A percentile compares a stretch with the other conserved stretches of the same genome.
These are phyloP conservation scores for Ciconia nigra DNA, from an alignment of 2,797 vertebrate genomes.

Conservation along the genomic window DNA sequence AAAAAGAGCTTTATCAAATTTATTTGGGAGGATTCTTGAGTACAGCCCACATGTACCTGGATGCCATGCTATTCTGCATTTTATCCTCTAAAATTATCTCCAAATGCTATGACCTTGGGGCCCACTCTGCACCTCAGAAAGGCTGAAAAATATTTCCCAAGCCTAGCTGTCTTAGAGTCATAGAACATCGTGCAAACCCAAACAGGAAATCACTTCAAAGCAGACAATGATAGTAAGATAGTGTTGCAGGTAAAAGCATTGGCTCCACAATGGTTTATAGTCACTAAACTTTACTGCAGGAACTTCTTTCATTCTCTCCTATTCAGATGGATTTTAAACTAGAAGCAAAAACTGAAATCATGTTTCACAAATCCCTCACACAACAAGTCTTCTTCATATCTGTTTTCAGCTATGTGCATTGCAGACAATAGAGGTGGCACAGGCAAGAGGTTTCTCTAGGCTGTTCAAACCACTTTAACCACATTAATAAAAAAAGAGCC, in stretches of 20 bases:
- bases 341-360: not conserved
- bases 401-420: not conserved
- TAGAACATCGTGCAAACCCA: not conserved
- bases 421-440: not conserved
- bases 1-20: not conserved
- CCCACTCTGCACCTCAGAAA: not conserved
- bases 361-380: not conserved
- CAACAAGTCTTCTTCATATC: not conserved
- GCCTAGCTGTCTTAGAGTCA: not conserved
- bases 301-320: not conserved
- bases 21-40: not conserved
- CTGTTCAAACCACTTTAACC: not conserved
- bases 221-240: not conserved
- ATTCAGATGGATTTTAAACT: not conserved
- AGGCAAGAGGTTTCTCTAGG: not conserved
- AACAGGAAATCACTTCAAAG: not conserved
- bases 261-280: not conserved
- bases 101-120: not conserved
- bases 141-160: not conserved
- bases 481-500: not conserved
- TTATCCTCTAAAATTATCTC: not conserved
- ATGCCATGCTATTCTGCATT: not conserved
- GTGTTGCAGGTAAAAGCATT: not conserved
- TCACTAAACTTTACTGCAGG: not conserved
- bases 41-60: fast-evolving